A percentile compares a stretch with the other conserved stretches of the same genome.
Conservation (phyloP, 2,113 vertebrate genomes). For the western clawed frog (Xenopus tropicalis) region UCB_Xtro_10.0 CM004446.2:103996501-103997000, state of each 20-base stretch:
- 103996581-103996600: conserved; percentile 8
- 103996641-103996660: conserved; percentile 21
- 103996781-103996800: conserved; percentile 48
- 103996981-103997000: no score
- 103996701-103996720: conserved; percentile 10
- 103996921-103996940: not conserved
- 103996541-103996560: not conserved
- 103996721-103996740: not conserved
- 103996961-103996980: no score
- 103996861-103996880: conserved; percentile 30
- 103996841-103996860: conserved; percentile 38
- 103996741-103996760: conserved; percentile 9
- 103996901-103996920: not conserved
- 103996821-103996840: conserved; percentile 27
- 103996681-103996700: not conserved
- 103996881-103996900: not conserved
- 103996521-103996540: no score
- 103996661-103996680: not conserved
- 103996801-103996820: conserved; percentile 29
- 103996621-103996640: not conserved
- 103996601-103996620: not conserved
- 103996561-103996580: not conserved
- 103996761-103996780: conserved; percentile 43
- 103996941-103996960: no score
- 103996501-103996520: no score